phyloP scores from a whole-genome alignment of 2,888 invertebrate species.

The Cryptus viduatorius region DNA sequence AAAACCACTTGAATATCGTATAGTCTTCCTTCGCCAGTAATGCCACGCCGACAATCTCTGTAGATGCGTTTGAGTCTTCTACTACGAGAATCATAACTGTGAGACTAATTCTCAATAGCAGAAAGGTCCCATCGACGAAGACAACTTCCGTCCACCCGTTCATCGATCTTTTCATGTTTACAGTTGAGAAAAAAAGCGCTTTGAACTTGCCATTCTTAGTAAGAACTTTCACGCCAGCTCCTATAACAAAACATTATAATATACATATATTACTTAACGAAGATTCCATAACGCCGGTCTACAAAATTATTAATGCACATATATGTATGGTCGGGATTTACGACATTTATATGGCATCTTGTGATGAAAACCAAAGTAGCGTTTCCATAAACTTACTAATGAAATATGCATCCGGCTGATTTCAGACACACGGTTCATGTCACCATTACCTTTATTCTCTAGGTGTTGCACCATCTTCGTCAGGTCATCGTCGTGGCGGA shows the following conservation, averaged over 20 bases:
- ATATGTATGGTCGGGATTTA: no score
- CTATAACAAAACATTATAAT: no score
- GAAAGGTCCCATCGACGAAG: constrained; percentile 66
- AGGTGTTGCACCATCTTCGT: background rate
- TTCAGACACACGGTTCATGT: no score
- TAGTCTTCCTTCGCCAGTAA: constrained; percentile 59
- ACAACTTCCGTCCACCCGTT: constrained; percentile 61
- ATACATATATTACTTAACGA: background rate
- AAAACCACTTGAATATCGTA: constrained; percentile 53
- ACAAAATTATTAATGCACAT: no score
- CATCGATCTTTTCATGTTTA: constrained; percentile 61
- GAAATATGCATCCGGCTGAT: no score
- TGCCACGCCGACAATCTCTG: constrained; percentile 55
- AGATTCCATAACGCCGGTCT: no score
- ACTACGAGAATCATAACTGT: constrained; percentile 60
- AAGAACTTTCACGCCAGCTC: no score
- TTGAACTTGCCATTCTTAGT: constrained; percentile 42
- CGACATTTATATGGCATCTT: no score
- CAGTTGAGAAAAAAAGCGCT: constrained; percentile 62
- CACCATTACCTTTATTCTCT: no score
- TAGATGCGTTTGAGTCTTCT: constrained; percentile 60
- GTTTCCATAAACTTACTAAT: no score
- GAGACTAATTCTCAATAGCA: constrained; percentile 52
- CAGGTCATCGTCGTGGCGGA: background rate
- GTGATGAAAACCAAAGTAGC: no score